These are phyloP conservation scores for Chlamydotis undulata DNA, from an alignment of 2,113 vertebrate species.

Conservation along the genomic window DNA sequence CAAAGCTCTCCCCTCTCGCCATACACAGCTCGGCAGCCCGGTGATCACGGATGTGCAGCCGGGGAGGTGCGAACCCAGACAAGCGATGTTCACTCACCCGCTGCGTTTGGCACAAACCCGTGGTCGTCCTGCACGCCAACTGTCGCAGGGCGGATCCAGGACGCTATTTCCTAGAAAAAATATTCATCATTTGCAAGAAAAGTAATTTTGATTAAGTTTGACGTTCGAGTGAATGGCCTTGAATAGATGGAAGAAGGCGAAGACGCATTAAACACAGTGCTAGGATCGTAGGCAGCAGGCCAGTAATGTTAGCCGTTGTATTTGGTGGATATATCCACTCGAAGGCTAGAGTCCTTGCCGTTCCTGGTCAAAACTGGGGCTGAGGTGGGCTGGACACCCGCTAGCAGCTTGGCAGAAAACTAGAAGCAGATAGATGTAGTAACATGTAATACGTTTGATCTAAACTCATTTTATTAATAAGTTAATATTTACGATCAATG, in stretches of 20 bases:
- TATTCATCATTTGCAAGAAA: background rate
- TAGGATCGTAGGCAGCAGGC: background rate
- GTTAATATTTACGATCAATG: background rate
- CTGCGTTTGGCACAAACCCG: background rate
- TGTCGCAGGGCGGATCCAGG: background rate
- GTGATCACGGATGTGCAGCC: rapidly evolving
- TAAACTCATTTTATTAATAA: background rate
- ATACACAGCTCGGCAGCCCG: background rate
- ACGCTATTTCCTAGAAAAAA: background rate
- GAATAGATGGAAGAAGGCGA: background rate
- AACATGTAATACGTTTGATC: background rate
- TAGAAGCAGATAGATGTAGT: background rate
- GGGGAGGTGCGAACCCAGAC: background rate
- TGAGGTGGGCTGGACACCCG: background rate
- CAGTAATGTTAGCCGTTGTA: rapidly evolving
- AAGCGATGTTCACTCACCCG: rapidly evolving
- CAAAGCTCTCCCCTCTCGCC: background rate
- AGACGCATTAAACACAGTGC: background rate
- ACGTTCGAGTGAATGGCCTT: background rate
- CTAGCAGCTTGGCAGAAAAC: background rate
- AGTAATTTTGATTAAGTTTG: background rate
- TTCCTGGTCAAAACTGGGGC: background rate
- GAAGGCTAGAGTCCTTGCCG: no score
- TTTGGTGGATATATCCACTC: rapidly evolving
- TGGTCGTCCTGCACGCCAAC: background rate